Percentiles rank a stretch among this genome's conserved stretches.
Evolutionary conservation across 2,113 vertebrate genomes (phyloP).

Genomic region (Onychostoma macrolepis): DNA sequence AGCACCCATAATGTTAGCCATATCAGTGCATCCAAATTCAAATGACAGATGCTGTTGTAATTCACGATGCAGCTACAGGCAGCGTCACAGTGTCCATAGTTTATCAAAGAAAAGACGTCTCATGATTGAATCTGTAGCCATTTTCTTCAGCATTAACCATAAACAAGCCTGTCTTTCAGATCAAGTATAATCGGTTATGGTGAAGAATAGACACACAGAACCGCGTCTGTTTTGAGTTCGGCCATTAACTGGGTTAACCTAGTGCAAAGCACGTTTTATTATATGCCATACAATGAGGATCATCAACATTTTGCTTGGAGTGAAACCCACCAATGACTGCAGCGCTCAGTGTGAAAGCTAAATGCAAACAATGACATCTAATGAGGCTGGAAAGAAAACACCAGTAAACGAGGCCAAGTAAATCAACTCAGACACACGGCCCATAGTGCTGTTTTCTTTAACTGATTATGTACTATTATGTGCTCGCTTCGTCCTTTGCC

Average conservation of each 20-base stretch:
- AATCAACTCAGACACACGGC: slow-evolving; percentile 24
- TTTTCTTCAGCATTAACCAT: slow-evolving; percentile 1
- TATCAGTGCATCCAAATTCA: background rate
- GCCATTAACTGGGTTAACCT: slow-evolving; percentile 18
- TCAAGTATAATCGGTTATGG: slow-evolving; percentile 12
- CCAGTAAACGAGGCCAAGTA: slow-evolving; percentile 29
- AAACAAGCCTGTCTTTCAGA: slow-evolving; percentile 37
- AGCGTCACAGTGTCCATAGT: background rate
- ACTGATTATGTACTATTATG: slow-evolving; percentile 14
- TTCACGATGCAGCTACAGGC: background rate
- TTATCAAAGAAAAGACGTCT: background rate
- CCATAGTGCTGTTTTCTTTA: slow-evolving; percentile 35
- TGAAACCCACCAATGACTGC: background rate
- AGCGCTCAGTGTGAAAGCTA: slow-evolving; percentile 8
- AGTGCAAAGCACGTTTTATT: slow-evolving; percentile 36
- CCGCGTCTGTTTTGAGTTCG: slow-evolving; percentile 31
- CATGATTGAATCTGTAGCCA: background rate
- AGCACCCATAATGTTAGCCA: background rate
- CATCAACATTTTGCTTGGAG: slow-evolving; percentile 33
- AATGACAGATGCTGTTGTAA: background rate
- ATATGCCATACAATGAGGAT: slow-evolving; percentile 23
- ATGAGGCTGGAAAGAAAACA: slow-evolving; percentile 30
- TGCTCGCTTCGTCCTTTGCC: background rate
- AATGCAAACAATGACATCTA: slow-evolving; percentile 42
- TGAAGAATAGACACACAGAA: slow-evolving; percentile 26